phyloP scores from a whole-genome alignment of 2,888 invertebrate species.

The Euphydryas editha region DNA sequence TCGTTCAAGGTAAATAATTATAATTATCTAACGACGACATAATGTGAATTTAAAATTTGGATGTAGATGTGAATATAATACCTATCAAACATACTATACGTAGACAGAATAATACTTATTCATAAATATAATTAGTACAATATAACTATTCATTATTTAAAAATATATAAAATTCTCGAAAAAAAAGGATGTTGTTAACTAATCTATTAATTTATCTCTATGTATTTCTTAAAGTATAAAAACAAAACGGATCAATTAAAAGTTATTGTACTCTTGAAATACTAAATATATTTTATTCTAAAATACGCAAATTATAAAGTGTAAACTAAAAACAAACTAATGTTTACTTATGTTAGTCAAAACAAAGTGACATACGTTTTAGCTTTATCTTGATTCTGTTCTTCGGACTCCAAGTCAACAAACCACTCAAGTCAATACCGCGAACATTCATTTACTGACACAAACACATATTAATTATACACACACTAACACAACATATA shows the following conservation, averaged over 20 bases:
- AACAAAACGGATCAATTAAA: too few relatives aligned
- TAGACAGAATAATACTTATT: too few relatives aligned
- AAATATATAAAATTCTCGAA: too few relatives aligned
- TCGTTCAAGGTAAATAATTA: background rate
- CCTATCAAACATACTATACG: too few relatives aligned
- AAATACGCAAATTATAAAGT: background rate
- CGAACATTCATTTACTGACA: slow-evolving; percentile 80
- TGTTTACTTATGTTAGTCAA: slow-evolving; percentile 24
- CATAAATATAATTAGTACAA: too few relatives aligned
- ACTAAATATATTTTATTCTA: background rate
- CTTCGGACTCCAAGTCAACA: slow-evolving; percentile 79
- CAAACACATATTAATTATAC: slow-evolving; percentile 60
- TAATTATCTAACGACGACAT: background rate
- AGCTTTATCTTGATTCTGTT: slow-evolving; percentile 81
- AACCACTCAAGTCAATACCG: slow-evolving; percentile 73
- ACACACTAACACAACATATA: slow-evolving; percentile 48
- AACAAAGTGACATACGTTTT: slow-evolving; percentile 68
- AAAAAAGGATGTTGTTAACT: too few relatives aligned
- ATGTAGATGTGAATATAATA: too few relatives aligned
- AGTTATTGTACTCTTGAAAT: too few relatives aligned
- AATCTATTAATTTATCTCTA: too few relatives aligned
- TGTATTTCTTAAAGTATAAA: too few relatives aligned
- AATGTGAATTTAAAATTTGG: background rate
- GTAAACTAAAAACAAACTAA: background rate
- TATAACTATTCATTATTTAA: too few relatives aligned